Conservation (phyloP, 2,113 vertebrate species). For the Ploceus nigricollis region DNA sequence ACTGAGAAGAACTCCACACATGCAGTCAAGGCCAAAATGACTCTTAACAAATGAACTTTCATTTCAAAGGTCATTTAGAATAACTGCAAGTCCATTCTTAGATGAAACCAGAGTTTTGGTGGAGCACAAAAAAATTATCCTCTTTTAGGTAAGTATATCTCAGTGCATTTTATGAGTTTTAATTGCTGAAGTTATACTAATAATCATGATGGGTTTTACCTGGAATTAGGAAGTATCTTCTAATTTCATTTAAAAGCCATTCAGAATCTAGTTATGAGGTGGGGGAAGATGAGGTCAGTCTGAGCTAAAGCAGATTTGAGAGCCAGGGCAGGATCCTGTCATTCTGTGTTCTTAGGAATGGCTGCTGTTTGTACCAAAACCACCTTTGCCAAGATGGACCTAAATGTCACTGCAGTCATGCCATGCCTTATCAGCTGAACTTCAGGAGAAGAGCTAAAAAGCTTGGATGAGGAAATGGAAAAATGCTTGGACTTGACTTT, state of each 20-base stretch:
- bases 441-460: neutral
- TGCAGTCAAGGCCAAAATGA: neutral
- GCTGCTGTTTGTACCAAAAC: neutral
- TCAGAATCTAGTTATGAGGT: neutral
- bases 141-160: neutral
- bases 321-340: neutral
- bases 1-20: neutral
- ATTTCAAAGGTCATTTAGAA: neutral
- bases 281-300: neutral
- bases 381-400: neutral
- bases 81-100: neutral
- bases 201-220: neutral
- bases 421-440: neutral
- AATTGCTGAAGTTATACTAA: neutral
- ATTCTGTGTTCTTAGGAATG: neutral
- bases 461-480: neutral
- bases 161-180: neutral
- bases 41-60: neutral
- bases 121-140: neutral
- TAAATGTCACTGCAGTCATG: neutral
- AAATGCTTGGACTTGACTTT: neutral
- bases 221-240: neutral
- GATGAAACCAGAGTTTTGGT: neutral
- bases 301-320: neutral
- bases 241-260: neutral